phyloP scores from a whole-genome alignment of 2,797 vertebrate species.

The Sciaenops ocellatus region DNA sequence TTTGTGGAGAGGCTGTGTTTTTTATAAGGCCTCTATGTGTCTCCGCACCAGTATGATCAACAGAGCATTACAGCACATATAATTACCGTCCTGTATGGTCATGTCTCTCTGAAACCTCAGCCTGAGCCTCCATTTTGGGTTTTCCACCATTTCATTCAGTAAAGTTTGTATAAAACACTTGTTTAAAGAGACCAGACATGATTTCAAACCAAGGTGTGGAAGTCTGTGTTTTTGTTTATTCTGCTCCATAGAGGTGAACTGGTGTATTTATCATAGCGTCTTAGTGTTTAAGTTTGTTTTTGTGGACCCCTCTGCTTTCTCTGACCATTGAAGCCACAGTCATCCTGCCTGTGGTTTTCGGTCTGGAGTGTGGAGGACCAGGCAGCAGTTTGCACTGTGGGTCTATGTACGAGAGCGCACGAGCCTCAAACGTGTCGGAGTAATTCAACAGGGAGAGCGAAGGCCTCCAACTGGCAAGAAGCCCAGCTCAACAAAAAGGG shows the following conservation, averaged over 20 bases:
- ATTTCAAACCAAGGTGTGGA: slow-evolving; percentile 44
- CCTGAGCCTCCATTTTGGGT: slow-evolving; percentile 79
- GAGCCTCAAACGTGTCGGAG: slow-evolving; percentile 55
- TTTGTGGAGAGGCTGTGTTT: slow-evolving; percentile 64
- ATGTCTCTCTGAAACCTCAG: slow-evolving; percentile 85
- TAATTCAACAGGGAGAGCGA: slow-evolving; percentile 24
- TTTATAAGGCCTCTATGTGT: slow-evolving; percentile 63
- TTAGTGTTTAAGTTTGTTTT: slow-evolving; percentile 65
- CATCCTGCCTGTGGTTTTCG: slow-evolving; percentile 81
- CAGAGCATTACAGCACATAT: slow-evolving; percentile 82
- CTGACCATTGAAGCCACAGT: slow-evolving; percentile 80
- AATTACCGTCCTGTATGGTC: slow-evolving; percentile 84
- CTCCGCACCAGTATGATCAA: slow-evolving; percentile 69
- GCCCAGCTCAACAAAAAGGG: slow-evolving; percentile 33
- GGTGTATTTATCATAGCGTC: slow-evolving; percentile 44
- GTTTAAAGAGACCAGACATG: slow-evolving; percentile 44
- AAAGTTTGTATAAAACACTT: slow-evolving; percentile 41
- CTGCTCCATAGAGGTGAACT: slow-evolving; percentile 40
- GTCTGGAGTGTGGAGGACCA: slow-evolving; percentile 70
- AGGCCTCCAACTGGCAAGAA: slow-evolving; percentile 49
- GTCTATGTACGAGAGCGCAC: slow-evolving; percentile 52
- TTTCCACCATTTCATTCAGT: slow-evolving; percentile 74
- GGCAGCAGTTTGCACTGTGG: slow-evolving; percentile 72
- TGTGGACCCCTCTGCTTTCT: slow-evolving; percentile 64
- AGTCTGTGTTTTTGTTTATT: slow-evolving; percentile 44